These are phyloP conservation scores for Keiferia lycopersicella DNA, from an alignment of 2,888 invertebrate genomes.

Conservation along the genomic window DNA sequence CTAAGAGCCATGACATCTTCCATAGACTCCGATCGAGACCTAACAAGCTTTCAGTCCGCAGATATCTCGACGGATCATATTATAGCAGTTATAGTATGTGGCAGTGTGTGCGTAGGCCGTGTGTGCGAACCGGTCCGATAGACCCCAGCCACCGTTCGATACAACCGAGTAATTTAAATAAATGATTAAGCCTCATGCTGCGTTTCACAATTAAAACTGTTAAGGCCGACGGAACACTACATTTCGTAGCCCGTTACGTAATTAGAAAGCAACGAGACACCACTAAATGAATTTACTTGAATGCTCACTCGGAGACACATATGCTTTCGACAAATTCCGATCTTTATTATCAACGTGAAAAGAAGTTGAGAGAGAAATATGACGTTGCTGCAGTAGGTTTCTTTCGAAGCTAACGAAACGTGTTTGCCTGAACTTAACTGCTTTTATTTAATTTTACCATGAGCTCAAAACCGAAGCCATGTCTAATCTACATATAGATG, in stretches of 20 bases:
- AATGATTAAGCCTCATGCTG: constrained; percentile 64
- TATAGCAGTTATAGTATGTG: constrained; percentile 29
- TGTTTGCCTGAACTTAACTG: constrained; percentile 1
- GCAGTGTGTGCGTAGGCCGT: constrained; percentile 45
- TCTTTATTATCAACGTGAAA: constrained; percentile 1
- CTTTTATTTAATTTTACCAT: background rate
- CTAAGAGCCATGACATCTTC: constrained; percentile 7
- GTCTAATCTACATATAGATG: background rate
- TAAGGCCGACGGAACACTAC: constrained; percentile 47
- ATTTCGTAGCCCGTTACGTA: constrained; percentile 56
- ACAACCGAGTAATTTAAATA: constrained; percentile 70
- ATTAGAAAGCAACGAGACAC: constrained; percentile 52
- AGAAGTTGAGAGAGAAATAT: constrained; percentile 3
- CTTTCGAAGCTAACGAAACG: background rate
- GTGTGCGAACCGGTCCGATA: constrained; percentile 66
- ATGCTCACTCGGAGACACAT: constrained; percentile 20
- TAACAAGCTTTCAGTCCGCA: background rate
- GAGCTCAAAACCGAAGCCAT: background rate
- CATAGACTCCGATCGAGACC: background rate
- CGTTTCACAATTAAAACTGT: constrained; percentile 72
- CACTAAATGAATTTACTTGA: constrained; percentile 20
- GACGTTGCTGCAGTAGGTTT: constrained; percentile 5
- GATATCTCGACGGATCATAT: constrained; percentile 11
- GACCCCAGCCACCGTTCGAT: constrained; percentile 64
- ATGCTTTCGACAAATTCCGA: constrained; percentile 18